phyloP scores from a whole-genome alignment of 2,113 vertebrate genomes.

The Alligator sinensis region DNA sequence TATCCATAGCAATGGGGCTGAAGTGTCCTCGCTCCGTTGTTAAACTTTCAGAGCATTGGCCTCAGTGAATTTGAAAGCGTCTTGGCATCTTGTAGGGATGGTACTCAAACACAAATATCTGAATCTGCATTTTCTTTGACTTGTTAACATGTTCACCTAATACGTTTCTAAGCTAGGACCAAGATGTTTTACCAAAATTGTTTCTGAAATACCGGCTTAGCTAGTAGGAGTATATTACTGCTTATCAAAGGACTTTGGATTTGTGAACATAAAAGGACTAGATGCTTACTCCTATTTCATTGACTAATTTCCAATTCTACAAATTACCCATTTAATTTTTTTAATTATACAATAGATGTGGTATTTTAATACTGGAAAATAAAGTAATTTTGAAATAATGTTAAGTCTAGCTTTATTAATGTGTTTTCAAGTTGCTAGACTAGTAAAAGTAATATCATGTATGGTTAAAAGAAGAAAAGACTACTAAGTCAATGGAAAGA shows the following conservation, averaged over 20 bases:
- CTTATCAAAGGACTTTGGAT: background rate
- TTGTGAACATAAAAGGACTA: background rate
- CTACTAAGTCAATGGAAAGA: background rate
- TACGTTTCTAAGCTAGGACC: background rate
- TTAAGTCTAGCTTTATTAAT: background rate
- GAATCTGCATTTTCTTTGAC: background rate
- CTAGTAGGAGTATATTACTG: background rate
- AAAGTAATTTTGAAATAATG: background rate
- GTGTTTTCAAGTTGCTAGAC: background rate
- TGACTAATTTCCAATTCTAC: background rate
- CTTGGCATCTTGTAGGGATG: rapidly evolving
- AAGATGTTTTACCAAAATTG: background rate
- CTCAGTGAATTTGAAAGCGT: background rate
- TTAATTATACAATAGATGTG: background rate
- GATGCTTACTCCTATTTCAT: background rate
- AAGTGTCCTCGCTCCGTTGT: background rate
- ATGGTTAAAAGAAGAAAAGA: background rate
- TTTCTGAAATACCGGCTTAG: background rate
- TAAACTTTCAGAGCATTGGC: background rate
- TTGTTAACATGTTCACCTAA: background rate
- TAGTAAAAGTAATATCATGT: background rate
- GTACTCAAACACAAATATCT: background rate
- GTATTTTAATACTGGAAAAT: background rate
- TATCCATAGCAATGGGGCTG: rapidly evolving
- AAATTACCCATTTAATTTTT: background rate